Evolutionary conservation across 2,888 invertebrate genomes (phyloP).

Genomic region (Phragmatobia fuliginosa): DNA sequence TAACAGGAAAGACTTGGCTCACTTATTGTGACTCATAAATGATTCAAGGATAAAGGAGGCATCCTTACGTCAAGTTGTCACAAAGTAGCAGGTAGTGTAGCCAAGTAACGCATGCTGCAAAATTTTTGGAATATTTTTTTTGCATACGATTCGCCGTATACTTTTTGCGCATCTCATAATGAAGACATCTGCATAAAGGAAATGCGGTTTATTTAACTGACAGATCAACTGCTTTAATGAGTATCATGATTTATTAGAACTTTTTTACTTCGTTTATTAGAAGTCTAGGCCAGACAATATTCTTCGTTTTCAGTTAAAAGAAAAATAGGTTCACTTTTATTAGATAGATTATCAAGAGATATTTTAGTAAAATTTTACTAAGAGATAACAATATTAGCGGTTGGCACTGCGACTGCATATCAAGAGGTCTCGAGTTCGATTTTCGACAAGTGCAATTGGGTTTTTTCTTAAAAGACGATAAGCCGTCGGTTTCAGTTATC

Average conservation of each 20-base stretch:
- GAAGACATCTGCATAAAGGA: slow-evolving; percentile 69
- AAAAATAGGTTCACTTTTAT: slow-evolving; percentile 18
- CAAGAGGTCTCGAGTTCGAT: too few relatives aligned
- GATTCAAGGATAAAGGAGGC: slow-evolving; percentile 57
- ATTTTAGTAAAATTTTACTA: not conserved
- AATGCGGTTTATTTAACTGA: slow-evolving; percentile 32
- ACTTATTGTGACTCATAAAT: slow-evolving; percentile 50
- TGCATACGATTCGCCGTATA: slow-evolving; percentile 65
- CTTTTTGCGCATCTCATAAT: slow-evolving; percentile 68
- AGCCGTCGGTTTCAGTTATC: too few relatives aligned
- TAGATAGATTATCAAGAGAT: slow-evolving; percentile 19
- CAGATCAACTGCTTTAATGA: slow-evolving; percentile 33
- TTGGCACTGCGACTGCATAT: too few relatives aligned
- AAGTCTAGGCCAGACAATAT: not conserved
- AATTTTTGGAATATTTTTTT: slow-evolving; percentile 78
- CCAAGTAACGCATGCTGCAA: slow-evolving; percentile 74
- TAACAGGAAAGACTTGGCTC: slow-evolving; percentile 5
- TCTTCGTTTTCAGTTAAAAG: slow-evolving; percentile 19
- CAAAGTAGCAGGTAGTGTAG: slow-evolving; percentile 84
- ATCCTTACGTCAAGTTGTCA: slow-evolving; percentile 83
- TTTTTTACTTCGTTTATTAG: not conserved
- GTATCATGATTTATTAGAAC: slow-evolving; percentile 12
- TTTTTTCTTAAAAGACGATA: too few relatives aligned
- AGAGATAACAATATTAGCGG: too few relatives aligned
- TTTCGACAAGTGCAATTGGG: too few relatives aligned